Percentiles rank a stretch among this genome's conserved stretches.
phyloP scores from a whole-genome alignment of 2,797 vertebrate genomes.

The Molossus alvarezi region DNA sequence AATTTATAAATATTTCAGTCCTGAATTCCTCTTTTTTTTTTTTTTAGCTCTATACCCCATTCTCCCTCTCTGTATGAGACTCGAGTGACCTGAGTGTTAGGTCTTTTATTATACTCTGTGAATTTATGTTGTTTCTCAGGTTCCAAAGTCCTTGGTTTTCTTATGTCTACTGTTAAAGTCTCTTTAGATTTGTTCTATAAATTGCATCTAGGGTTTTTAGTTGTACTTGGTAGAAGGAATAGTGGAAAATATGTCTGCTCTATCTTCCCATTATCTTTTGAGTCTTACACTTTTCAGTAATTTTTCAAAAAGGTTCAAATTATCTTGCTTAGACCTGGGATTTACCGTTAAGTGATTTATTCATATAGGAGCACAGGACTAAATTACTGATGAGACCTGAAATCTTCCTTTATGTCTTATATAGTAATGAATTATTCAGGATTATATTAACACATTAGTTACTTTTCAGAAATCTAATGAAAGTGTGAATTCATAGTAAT shows the following conservation, averaged over 20 bases:
- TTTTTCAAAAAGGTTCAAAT: background rate
- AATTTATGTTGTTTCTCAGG: background rate
- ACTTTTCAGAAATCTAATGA: slow-evolving; percentile 3
- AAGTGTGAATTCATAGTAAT: background rate
- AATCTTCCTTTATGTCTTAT: background rate
- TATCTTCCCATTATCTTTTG: background rate
- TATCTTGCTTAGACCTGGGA: background rate
- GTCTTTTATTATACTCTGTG: background rate
- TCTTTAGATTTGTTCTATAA: background rate
- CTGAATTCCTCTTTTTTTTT: background rate
- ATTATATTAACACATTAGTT: background rate
- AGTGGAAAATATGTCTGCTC: background rate
- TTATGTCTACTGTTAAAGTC: background rate
- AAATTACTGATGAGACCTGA: background rate
- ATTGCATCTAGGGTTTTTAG: background rate
- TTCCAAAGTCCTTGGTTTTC: background rate
- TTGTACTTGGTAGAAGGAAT: background rate
- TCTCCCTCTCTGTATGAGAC: background rate
- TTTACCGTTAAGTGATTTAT: background rate
- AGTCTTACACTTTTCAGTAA: background rate
- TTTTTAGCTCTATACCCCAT: background rate
- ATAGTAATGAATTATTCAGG: background rate
- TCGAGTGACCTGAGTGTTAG: background rate
- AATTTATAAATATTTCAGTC: background rate
- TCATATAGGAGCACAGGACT: background rate